Conservation (phyloP, 1,140 invertebrate species). For the Cherax quadricarinatus region DNA sequence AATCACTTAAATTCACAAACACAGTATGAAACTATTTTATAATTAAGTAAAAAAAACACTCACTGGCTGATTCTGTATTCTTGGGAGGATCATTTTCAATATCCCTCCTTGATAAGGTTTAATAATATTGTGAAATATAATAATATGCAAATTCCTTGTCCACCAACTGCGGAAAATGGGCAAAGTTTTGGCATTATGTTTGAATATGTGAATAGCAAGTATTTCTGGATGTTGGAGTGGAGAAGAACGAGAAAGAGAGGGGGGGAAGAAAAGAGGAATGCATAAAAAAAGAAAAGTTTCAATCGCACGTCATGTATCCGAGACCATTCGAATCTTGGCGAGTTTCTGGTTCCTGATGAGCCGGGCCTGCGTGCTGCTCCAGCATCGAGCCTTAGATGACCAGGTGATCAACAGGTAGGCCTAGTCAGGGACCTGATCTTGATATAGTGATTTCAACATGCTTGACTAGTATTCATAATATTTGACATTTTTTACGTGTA, state of each 20-base stretch:
- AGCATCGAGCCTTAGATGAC: too few relatives aligned
- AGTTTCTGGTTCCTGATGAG: too few relatives aligned
- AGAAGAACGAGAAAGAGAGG: neutral
- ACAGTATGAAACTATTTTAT: neutral
- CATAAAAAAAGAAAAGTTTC: neutral
- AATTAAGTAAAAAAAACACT: neutral
- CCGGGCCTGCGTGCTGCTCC: too few relatives aligned
- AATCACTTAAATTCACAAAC: too few relatives aligned
- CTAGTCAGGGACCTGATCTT: too few relatives aligned
- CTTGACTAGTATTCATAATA: too few relatives aligned
- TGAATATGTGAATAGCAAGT: neutral
- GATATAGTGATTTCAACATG: too few relatives aligned
- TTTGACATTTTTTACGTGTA: too few relatives aligned
- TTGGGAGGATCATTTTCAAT: neutral
- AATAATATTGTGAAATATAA: neutral
- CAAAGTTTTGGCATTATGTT: neutral
- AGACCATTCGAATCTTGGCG: too few relatives aligned
- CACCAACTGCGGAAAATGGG: neutral
- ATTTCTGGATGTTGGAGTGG: neutral
- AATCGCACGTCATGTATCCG: too few relatives aligned
- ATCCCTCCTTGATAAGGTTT: neutral
- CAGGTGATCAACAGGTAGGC: too few relatives aligned
- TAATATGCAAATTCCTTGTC: neutral
- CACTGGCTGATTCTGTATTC: neutral
- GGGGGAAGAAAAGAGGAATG: neutral